Evolutionary conservation across 2,113 vertebrate species (phyloP), one percentile per base, ranked within the genome.

Genomic region (Alces alces): DNA sequence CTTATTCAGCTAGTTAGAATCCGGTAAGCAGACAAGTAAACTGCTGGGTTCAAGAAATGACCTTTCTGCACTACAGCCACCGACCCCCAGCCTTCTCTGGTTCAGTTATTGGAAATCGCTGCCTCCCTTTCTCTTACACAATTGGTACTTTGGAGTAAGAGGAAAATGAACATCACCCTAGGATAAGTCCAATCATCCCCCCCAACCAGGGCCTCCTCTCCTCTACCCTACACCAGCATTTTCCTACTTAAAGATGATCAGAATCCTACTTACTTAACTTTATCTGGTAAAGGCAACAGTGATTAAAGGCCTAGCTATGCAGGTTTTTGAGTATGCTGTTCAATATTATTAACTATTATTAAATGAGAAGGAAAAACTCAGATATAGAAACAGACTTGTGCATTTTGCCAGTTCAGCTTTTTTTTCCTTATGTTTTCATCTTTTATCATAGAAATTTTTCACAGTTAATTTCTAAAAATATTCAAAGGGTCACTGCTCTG

Each of bases 401-500:
- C 13, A 6, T 64, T 83, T 87, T 66, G 7, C 25, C 17, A 33
- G 28, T 80, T 70, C 10, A n/a, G 30, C 33, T 86, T 54, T 50
- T 27, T n/a, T 86, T 89, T 33, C 50, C 50, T 86, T 76, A 27
- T 16, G 2, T 73, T 79, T 78, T 30, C 54, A 92, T 2, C 82
- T 92, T 84, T 92, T 57, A 91, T 86, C 52, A 73, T 12, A 55
- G 36, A 76, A 92, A 64, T 27, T 55, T 58, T 85, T 78, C 66
- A 91, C 16, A 28, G 86, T 76, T 91, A 14, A 86, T 78, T 86
- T 93, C 66, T 80, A 94, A 83, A 94, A 96, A 50, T 47, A 64
- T 64, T 54, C 80, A 87, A 84, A 90, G 14, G 16, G 9, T 93
- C 13, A 55, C 23, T 87, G 50, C 16, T 89, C 36, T 80, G 27